These are phyloP conservation scores for Eudemis profundana DNA, from an alignment of 2,888 invertebrate species.

Conservation along the genomic window DNA sequence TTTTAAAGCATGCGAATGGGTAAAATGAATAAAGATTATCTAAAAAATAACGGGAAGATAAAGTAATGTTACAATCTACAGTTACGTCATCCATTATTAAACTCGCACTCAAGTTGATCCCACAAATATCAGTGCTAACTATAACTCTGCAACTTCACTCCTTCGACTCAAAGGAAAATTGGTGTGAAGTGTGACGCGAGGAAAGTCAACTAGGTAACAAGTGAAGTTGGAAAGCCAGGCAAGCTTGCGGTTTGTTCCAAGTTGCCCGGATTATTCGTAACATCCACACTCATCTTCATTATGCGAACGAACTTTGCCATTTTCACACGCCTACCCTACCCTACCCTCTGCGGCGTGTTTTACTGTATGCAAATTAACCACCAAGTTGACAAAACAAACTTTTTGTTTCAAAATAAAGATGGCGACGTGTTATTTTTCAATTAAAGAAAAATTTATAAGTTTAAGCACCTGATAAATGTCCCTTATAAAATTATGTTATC, in stretches of 20 bases:
- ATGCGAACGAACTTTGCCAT: conserved; percentile 76
- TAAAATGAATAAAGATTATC: no score
- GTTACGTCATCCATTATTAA: no score
- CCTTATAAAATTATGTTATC: no score
- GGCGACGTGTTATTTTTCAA: neutral
- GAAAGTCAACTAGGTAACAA: conserved; percentile 53
- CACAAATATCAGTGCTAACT: conserved; percentile 11
- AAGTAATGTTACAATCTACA: no score
- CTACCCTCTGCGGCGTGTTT: conserved; percentile 65
- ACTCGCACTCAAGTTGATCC: no score
- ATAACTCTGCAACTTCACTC: conserved; percentile 22
- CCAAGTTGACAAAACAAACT: conserved; percentile 76
- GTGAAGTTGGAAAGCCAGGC: conserved; percentile 53
- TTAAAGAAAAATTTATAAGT: neutral
- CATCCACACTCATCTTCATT: conserved; percentile 79
- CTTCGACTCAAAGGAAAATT: conserved; percentile 39
- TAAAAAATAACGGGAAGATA: no score
- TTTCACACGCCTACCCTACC: conserved; percentile 70
- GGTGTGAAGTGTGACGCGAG: conserved; percentile 43
- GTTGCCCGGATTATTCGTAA: conserved; percentile 73
- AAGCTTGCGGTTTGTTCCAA: conserved; percentile 68
- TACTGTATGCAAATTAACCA: conserved; percentile 77
- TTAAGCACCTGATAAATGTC: no score
- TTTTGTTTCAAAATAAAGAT: conserved; percentile 54
- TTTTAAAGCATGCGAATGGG: no score